Base-by-base conservation (phyloP, 2,888 invertebrate genomes). In the Hermaeophaga mercurialis region DNA sequence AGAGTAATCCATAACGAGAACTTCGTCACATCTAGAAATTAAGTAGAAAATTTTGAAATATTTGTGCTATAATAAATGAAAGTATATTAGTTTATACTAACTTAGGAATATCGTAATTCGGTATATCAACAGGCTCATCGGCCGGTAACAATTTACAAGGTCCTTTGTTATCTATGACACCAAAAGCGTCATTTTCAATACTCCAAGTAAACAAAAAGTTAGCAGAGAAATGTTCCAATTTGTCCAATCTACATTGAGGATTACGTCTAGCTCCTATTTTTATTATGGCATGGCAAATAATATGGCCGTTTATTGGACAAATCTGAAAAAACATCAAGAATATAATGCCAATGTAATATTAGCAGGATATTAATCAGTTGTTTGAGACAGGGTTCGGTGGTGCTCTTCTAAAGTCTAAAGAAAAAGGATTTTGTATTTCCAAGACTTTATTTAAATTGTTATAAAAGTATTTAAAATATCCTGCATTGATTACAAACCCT, bases 221-320 rank as follows among this genome's bases (percentile, higher is more conserved):
- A 8, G 76, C 68, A 9, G 72, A 68, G 63, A 72, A 77, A 22
- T 70, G 66, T 56, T 75, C 70, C 17, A 73, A 73, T 22, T 70
- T 66, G 54, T 75, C 70, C 15, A 73, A 72, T 57, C 69, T 71
- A 9, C 71, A 67, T 44, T 68, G 58, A 1, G 70, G 64, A 39
- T 68, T 69, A 48, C 66, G 62, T 55, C 69, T 67, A 19, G 77
- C 78, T 63, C 75, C 76, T 54, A 79, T 75, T 70, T 75, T 78
- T 64, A 79, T 77, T 67, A 74, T 74, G 64, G 77, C 77, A 62
- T 76, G 75, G 62, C 78, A 77, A 36, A 77, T 67, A 54, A 79
- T 76, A 64, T 76, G 73, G 31, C 79, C 79, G 65, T 74, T 75
- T 50, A 78, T 60, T 38, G 79, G 78, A 68, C 79, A 79, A 59